Evolutionary conservation across 2,113 vertebrate genomes (phyloP).

Genomic region (Podocnemis expansa): DNA sequence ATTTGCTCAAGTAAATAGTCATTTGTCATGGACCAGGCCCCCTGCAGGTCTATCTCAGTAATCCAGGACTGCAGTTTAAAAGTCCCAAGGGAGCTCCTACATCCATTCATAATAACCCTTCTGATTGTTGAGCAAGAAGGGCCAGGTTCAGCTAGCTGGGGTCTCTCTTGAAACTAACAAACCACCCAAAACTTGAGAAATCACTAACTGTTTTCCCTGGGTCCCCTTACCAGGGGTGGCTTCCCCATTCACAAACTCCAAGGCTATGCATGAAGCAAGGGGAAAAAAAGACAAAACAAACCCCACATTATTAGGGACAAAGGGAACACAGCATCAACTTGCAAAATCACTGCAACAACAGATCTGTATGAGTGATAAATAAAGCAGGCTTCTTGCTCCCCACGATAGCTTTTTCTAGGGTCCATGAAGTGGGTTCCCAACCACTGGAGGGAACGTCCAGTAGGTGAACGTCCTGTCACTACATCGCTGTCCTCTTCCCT

Average conservation of each 20-base stretch:
- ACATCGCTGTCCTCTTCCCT: too few species aligned
- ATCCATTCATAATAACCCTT: neutral
- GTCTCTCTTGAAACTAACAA: neutral
- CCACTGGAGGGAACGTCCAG: too few species aligned
- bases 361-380: neutral
- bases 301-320: neutral
- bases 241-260: neutral
- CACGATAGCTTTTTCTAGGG: too few species aligned
- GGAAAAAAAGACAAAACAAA: too few species aligned
- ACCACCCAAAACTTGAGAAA: neutral
- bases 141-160: neutral
- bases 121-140: neutral
- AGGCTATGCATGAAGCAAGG: neutral
- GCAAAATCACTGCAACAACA: neutral
- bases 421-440: too few species aligned
- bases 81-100: neutral
- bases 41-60: neutral
- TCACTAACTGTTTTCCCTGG: neutral
- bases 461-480: too few species aligned
- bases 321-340: neutral
- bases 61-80: neutral
- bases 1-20: conserved; percentile 57
- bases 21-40: neutral
- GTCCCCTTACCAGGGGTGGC: neutral
- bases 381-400: too few species aligned